Conservation (phyloP, 2,113 vertebrate genomes). For the Brachypteracias leptosomus region DNA sequence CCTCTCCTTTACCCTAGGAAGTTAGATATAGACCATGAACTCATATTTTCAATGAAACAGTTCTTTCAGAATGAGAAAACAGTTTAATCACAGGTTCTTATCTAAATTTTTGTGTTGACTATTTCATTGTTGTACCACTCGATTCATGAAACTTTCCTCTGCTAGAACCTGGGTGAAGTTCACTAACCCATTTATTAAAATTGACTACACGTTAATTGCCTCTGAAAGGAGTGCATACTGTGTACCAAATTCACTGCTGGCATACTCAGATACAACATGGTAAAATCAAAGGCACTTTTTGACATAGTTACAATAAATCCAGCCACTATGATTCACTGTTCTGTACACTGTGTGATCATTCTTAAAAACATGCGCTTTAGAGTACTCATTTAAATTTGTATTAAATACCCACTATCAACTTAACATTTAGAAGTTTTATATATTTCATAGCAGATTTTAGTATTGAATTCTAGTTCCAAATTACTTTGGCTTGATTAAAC, state of each 20-base stretch:
- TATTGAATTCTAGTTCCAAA: slow-evolving; percentile 27
- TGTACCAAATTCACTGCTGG: neutral
- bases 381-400: neutral
- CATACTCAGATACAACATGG: neutral
- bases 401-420: neutral
- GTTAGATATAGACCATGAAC: neutral
- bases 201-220: neutral
- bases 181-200: neutral
- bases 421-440: neutral
- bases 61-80: neutral
- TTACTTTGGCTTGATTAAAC: slow-evolving; percentile 13
- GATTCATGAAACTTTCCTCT: neutral
- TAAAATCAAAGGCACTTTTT: neutral
- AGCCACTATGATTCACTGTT: neutral
- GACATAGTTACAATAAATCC: neutral
- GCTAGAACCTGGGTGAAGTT: neutral
- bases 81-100: neutral
- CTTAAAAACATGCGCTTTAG: neutral
- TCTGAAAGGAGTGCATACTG: neutral
- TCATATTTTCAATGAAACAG: neutral
- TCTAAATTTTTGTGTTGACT: neutral
- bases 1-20: neutral
- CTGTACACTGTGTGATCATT: neutral
- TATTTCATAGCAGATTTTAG: neutral
- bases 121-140: neutral